These are phyloP conservation scores for Corythaixoides concolor DNA, from an alignment of 2,113 vertebrate genomes.

Conservation along the genomic window DNA sequence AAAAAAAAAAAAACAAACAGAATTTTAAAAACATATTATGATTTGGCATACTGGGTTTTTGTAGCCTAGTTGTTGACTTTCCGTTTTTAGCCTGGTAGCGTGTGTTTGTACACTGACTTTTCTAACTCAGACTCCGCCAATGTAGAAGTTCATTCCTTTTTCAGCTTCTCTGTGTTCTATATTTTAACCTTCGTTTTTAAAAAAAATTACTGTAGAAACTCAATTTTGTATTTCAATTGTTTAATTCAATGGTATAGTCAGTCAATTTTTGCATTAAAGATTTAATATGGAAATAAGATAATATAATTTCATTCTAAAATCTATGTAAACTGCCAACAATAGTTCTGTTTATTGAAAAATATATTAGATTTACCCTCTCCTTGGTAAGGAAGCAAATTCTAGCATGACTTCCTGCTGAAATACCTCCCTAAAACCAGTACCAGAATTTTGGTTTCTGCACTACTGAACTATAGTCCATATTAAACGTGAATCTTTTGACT, in stretches of 20 bases:
- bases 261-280: not conserved
- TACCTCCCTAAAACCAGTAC: not conserved
- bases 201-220: not conserved
- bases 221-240: not conserved
- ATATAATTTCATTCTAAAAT: not conserved
- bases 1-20: not conserved
- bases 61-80: not conserved
- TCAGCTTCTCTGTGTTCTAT: not conserved
- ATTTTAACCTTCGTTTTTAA: not conserved
- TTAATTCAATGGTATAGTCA: not conserved
- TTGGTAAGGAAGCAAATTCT: not conserved
- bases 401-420: not conserved
- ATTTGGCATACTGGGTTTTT: not conserved
- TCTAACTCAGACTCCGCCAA: not conserved
- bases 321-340: not conserved
- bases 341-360: not conserved
- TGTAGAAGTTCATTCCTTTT: not conserved
- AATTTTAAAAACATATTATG: not conserved
- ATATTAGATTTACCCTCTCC: not conserved
- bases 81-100: not conserved
- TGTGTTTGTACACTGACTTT: not conserved
- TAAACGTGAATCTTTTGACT: not conserved
- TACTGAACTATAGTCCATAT: not conserved
- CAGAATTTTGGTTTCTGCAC: not conserved
- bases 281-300: not conserved